These are phyloP conservation scores for Saccopteryx bilineata DNA, from an alignment of 2,113 vertebrate species.

Conservation along the genomic window DNA sequence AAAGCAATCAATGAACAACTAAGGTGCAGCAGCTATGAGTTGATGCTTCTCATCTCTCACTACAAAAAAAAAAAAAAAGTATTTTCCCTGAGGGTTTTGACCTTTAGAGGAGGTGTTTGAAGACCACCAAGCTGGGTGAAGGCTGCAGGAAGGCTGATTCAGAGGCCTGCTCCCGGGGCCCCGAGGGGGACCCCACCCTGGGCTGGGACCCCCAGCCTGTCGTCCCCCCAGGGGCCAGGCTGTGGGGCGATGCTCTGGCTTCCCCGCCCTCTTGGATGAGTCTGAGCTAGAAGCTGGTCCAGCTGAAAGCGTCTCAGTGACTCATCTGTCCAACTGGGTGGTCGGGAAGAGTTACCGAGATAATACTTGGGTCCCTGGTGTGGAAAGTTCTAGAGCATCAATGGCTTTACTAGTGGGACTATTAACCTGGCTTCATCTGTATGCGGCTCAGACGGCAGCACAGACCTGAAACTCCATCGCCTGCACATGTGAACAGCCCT, in stretches of 20 bases:
- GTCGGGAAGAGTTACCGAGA: background rate
- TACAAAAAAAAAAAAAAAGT: background rate
- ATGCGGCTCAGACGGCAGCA: background rate
- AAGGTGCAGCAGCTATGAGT: too few relatives aligned
- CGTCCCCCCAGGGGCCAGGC: rapidly evolving
- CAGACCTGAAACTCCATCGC: background rate
- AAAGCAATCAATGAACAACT: too few relatives aligned
- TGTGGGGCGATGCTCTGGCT: too few relatives aligned
- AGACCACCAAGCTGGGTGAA: background rate
- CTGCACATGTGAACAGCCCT: background rate
- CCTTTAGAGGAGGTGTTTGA: background rate
- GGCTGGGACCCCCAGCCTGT: rapidly evolving
- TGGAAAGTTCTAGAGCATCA: slow-evolving; percentile 38
- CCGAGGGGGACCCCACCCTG: rapidly evolving
- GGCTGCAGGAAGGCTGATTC: background rate
- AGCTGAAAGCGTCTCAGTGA: background rate
- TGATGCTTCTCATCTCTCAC: too few relatives aligned
- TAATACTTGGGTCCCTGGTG: background rate
- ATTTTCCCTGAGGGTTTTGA: background rate
- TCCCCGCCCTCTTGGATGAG: background rate
- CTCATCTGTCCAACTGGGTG: background rate
- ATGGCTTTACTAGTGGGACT: background rate
- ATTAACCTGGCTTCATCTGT: background rate
- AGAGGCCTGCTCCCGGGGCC: background rate
- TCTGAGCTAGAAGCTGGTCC: background rate